Evolutionary conservation across 37 sponge, comb jelly and placozoan genomes (phyloP).

Genomic region (Aplysina aerophoba): DNA sequence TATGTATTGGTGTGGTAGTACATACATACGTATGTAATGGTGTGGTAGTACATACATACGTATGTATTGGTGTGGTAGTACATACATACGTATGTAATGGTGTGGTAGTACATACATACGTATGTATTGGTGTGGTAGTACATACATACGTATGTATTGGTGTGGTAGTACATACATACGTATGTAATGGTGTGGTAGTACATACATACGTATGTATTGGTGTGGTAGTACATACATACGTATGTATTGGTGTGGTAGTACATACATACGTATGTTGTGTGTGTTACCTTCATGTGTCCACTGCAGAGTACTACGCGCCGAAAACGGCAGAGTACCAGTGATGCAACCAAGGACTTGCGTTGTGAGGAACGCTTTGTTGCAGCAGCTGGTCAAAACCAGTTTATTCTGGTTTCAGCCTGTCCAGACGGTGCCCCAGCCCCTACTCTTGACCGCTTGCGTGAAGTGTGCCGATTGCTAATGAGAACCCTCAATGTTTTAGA

Average conservation of each 20-base stretch:
- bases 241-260: neutral
- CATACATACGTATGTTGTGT: neutral
- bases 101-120: too few relatives aligned
- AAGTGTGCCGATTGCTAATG: conserved; percentile 48
- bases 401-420: conserved; percentile 66
- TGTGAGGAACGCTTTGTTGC: conserved; percentile 15
- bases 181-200: too few relatives aligned
- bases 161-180: too few relatives aligned
- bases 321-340: neutral
- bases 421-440: conserved; percentile 64
- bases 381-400: neutral
- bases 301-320: neutral
- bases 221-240: too few relatives aligned
- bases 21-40: too few relatives aligned
- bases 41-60: too few relatives aligned
- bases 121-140: too few relatives aligned
- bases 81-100: too few relatives aligned
- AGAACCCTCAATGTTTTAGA: neutral
- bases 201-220: too few relatives aligned
- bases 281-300: neutral
- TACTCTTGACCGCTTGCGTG: conserved; percentile 1
- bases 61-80: too few relatives aligned
- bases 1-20: too few relatives aligned
- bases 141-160: too few relatives aligned
- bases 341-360: neutral